Evolutionary conservation across 2,113 vertebrate genomes (phyloP).

Genomic region (Pluvianellus socialis): DNA sequence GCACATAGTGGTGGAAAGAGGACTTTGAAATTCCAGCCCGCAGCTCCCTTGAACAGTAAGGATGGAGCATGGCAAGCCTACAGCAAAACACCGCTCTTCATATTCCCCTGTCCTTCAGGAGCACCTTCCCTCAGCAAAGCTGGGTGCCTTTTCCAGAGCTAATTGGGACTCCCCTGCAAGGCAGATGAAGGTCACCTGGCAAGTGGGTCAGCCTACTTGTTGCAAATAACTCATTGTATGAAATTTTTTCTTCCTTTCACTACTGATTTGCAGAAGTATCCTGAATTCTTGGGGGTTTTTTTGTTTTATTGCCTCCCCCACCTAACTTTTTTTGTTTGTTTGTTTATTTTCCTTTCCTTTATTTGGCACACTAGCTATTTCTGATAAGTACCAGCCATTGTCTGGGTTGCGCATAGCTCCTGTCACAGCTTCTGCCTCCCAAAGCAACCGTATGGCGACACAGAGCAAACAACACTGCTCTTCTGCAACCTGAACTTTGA

Average conservation of each 20-base stretch:
- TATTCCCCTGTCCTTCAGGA: background rate
- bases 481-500: background rate
- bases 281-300: background rate
- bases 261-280: background rate
- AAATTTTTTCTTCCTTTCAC: background rate
- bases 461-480: background rate
- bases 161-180: background rate
- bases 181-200: background rate
- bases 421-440: background rate
- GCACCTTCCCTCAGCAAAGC: background rate
- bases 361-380: background rate
- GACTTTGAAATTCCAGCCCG: background rate
- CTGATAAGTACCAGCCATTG: background rate
- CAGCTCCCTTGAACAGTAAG: background rate
- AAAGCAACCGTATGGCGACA: rapidly evolving
- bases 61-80: background rate
- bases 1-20: background rate
- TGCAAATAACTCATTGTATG: background rate
- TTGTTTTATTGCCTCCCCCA: no score
- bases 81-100: background rate
- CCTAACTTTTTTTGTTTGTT: no score
- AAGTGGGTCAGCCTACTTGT: background rate
- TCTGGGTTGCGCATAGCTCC: background rate
- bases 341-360: no score
- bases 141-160: background rate